Evolutionary conservation across 2,888 invertebrate genomes (phyloP).

Genomic region (Idaea dimidiata): DNA sequence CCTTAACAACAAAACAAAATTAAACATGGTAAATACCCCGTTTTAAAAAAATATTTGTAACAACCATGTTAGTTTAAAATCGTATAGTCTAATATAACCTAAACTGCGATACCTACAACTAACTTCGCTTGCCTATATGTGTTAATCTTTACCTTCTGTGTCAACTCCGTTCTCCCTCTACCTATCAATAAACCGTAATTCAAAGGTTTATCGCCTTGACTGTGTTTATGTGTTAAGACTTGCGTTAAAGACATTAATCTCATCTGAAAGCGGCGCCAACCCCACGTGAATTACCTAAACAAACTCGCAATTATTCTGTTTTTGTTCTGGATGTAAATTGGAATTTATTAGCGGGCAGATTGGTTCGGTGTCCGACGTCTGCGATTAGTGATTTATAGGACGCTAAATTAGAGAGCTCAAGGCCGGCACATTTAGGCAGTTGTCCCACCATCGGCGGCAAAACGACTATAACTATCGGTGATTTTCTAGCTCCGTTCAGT

Average conservation of each 20-base stretch:
- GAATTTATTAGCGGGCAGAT: conserved; percentile 54
- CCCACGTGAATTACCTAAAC: conserved; percentile 48
- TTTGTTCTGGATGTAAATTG: conserved; percentile 47
- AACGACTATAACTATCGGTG: too few species aligned
- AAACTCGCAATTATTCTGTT: conserved; percentile 35
- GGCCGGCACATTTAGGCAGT: background rate
- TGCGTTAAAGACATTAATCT: conserved; percentile 42
- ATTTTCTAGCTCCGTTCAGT: too few species aligned
- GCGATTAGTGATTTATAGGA: conserved; percentile 35
- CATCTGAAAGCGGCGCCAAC: conserved; percentile 23
- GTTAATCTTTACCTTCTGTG: background rate
- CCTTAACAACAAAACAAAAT: too few species aligned
- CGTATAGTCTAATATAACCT: too few species aligned
- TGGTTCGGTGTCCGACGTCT: conserved; percentile 24
- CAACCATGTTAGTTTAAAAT: too few species aligned
- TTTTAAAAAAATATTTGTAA: too few species aligned
- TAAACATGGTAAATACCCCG: too few species aligned
- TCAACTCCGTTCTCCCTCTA: background rate
- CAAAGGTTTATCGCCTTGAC: background rate
- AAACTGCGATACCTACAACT: too few species aligned
- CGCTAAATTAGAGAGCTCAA: conserved; percentile 26
- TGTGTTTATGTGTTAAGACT: conserved; percentile 17
- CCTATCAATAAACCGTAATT: conserved; percentile 1
- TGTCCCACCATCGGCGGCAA: too few species aligned
- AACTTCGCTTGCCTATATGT: too few species aligned